Base-by-base conservation (phyloP, 2,888 invertebrate species). In the Chrysotoxum bicinctum region DNA sequence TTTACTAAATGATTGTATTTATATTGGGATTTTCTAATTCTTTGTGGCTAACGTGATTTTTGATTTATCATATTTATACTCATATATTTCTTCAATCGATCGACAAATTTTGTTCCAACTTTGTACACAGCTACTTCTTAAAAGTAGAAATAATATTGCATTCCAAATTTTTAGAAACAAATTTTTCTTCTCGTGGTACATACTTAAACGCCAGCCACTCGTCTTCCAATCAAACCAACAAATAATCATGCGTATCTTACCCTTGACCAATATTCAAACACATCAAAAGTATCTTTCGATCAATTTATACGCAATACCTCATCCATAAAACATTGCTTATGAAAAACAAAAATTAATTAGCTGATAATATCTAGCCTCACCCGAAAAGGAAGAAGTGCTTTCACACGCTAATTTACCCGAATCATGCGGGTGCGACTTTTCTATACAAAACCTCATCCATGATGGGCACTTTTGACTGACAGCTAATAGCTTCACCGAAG, bases 381-480 rank as follows among this genome's bases (percentile, higher is more conserved):
- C 45, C 56, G n/a, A 26, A 40, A 9, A 66, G 35, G 54, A 60
- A 56, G 32, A 56, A 48, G 26, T 54, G 45, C 69, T 52, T 70
- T 66, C 35, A 66, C 82, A 68, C 72, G 73, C 72, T 73, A 35
- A 43, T 66, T 50, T 66, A 66, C 58, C 40, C 5, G 3, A 26
- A 66, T 37, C 72, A 45, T 72, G 64, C 72, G 48, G 66, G 35
- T 76, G 66, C 52, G 40, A 72, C 66, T 77, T 52, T 72, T 40
- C 37, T 16, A 68, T 40, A 4, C 35, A 16, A 43, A 40, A 37
- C 52, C 45, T 45, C 40, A 23, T 19, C 16, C 40, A 30, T 45
- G 40, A 62, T 52, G 76, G 58, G 72, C 50, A 66, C 6, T 43
- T 64, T 52, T 72, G 76, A 81, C 35, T 72, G 76, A 72, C 81